Evolutionary conservation across 2,888 invertebrate genomes (phyloP).

Genomic region (Platerodrilus igneus): DNA sequence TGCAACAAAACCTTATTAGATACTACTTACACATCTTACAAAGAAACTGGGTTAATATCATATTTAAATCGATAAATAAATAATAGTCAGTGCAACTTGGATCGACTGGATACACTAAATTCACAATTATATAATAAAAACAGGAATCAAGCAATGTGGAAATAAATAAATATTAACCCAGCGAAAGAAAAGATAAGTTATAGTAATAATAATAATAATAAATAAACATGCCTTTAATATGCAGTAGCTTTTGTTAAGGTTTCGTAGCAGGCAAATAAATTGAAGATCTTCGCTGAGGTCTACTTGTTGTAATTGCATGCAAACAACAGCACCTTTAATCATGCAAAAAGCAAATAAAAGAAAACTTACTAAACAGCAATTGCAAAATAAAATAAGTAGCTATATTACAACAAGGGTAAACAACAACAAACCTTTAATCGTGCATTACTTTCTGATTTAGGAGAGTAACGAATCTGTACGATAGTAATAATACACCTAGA

Average conservation of each 20-base stretch:
- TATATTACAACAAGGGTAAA: constrained; percentile 13
- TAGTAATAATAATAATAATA: too few species aligned
- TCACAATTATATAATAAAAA: too few species aligned
- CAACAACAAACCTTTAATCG: constrained; percentile 22
- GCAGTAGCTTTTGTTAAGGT: constrained; percentile 19
- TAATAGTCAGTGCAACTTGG: too few species aligned
- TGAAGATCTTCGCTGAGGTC: constrained; percentile 20
- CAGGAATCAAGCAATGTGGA: too few species aligned
- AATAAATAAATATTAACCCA: too few species aligned
- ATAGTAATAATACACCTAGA: constrained; percentile 34
- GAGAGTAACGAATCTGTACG: constrained; percentile 35
- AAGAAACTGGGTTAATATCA: too few species aligned
- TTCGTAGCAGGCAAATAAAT: constrained; percentile 24
- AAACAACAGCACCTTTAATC: constrained; percentile 25
- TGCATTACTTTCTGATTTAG: constrained; percentile 27
- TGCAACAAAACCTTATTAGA: constrained; percentile 21
- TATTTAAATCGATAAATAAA: too few species aligned
- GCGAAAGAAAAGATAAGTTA: too few species aligned
- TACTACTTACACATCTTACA: too few species aligned
- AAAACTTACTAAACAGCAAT: constrained; percentile 8
- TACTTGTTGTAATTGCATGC: constrained; percentile 22
- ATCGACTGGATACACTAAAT: too few species aligned
- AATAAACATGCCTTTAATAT: constrained; percentile 20
- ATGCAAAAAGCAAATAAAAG: constrained; percentile 19
- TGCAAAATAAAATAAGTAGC: neutral